Conservation (phyloP, 2,888 invertebrate genomes). For the Acronicta aceris region DNA sequence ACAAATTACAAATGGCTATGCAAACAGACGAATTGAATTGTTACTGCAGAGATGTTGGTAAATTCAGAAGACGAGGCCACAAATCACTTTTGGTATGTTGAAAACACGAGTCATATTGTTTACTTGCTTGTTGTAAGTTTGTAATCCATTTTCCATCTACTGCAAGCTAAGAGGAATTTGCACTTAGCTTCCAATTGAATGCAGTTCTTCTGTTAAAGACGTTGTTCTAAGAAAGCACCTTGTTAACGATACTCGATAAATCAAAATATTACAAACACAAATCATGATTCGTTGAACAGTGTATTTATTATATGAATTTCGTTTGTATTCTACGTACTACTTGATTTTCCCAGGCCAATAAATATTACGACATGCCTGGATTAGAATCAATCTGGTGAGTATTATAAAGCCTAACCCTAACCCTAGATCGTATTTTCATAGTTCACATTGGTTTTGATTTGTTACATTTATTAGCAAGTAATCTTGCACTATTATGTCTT, state of each 20-base stretch:
- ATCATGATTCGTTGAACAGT: neutral
- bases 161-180: neutral
- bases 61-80: too few species aligned
- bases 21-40: neutral
- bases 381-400: conserved; percentile 43
- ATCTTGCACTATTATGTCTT: conserved; percentile 28
- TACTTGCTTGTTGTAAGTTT: neutral
- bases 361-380: conserved; percentile 30
- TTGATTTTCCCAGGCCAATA: conserved; percentile 44
- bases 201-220: neutral
- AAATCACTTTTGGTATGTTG: neutral
- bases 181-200: neutral
- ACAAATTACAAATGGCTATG: neutral
- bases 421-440: conserved; percentile 15
- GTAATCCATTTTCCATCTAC: too few species aligned
- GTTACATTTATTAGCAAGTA: conserved; percentile 9
- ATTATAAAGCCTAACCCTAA: conserved; percentile 18
- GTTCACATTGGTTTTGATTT: conserved; percentile 23
- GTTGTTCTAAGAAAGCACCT: neutral
- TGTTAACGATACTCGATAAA: neutral
- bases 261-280: neutral
- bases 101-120: neutral
- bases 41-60: neutral
- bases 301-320: conserved; percentile 1
- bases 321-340: too few species aligned